These are phyloP conservation scores for Drosophila macrospina DNA, from an alignment of 2,888 invertebrate genomes.

Conservation along the genomic window DNA sequence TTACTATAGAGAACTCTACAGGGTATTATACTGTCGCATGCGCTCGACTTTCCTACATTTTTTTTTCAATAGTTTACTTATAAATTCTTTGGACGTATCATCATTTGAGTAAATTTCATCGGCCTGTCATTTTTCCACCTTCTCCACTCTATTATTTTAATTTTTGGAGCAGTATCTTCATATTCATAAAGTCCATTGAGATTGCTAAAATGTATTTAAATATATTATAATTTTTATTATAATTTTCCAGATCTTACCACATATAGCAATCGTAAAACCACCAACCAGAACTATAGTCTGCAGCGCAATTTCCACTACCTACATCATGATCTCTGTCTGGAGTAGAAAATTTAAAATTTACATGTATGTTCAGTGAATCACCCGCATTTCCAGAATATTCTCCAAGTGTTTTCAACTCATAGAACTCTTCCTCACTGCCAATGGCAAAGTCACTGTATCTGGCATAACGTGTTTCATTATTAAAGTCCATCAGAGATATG, in stretches of 20 bases:
- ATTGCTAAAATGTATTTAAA: conserved; percentile 87
- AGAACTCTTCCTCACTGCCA: conserved; percentile 88
- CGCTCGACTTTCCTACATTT: too few relatives aligned
- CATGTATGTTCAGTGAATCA: conserved; percentile 89
- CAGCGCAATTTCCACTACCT: conserved; percentile 87
- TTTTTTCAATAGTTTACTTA: background rate
- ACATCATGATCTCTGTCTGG: conserved; percentile 87
- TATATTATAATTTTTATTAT: background rate
- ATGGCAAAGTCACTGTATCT: conserved; percentile 88
- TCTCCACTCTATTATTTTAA: conserved; percentile 86
- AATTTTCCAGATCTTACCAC: conserved; percentile 83
- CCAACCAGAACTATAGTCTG: conserved; percentile 89
- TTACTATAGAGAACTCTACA: too few relatives aligned
- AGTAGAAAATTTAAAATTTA: conserved; percentile 89
- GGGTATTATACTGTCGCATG: too few relatives aligned
- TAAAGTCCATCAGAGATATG: conserved; percentile 88
- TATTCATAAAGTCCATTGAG: conserved; percentile 88
- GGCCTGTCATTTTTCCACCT: conserved; percentile 87
- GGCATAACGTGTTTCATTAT: conserved; percentile 87
- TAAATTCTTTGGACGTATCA: conserved; percentile 84
- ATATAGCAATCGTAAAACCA: conserved; percentile 89
- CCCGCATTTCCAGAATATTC: conserved; percentile 88
- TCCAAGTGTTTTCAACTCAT: conserved; percentile 88
- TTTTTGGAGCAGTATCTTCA: conserved; percentile 75
- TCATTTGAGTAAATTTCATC: conserved; percentile 87